Conservation (phyloP, 2,797 vertebrate genomes). For the Galago senegalensis region DNA sequence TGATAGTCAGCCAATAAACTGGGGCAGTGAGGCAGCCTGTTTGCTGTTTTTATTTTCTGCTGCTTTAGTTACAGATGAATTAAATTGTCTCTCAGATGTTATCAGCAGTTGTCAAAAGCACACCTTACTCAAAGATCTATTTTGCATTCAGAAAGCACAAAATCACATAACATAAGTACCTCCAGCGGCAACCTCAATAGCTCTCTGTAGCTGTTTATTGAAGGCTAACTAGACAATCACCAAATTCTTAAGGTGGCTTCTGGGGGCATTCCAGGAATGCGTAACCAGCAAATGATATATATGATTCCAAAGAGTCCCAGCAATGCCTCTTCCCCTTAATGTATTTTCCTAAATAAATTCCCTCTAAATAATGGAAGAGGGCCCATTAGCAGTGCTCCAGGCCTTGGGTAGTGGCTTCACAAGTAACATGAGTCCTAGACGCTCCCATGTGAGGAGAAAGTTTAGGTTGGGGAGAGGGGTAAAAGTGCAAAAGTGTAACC, state of each 20-base stretch:
- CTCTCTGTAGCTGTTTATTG: slow-evolving; percentile 53
- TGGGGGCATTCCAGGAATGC: background rate
- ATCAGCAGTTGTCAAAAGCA: slow-evolving; percentile 78
- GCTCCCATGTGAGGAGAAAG: background rate
- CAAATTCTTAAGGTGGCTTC: slow-evolving; percentile 6
- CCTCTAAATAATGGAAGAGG: background rate
- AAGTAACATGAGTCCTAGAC: background rate
- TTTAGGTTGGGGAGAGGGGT: background rate
- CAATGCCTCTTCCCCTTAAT: background rate
- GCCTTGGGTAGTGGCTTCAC: background rate
- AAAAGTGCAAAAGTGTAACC: background rate
- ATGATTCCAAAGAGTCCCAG: background rate
- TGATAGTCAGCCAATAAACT: slow-evolving; percentile 68
- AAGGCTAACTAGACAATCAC: slow-evolving; percentile 54
- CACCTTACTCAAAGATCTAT: slow-evolving; percentile 65
- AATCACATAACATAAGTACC: slow-evolving; percentile 57
- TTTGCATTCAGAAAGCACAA: slow-evolving; percentile 75
- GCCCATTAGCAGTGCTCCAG: background rate
- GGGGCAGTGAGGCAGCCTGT: background rate
- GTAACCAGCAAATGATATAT: background rate
- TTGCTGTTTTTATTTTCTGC: slow-evolving; percentile 66
- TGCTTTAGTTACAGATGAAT: slow-evolving; percentile 68
- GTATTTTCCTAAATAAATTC: background rate
- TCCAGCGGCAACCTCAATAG: slow-evolving; percentile 27
- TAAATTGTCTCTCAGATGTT: slow-evolving; percentile 78